Percentiles rank a stretch among this genome's conserved stretches.
These are phyloP conservation scores for Tenrec ecaudatus DNA, from an alignment of 2,113 vertebrate genomes.

Conservation along the genomic window DNA sequence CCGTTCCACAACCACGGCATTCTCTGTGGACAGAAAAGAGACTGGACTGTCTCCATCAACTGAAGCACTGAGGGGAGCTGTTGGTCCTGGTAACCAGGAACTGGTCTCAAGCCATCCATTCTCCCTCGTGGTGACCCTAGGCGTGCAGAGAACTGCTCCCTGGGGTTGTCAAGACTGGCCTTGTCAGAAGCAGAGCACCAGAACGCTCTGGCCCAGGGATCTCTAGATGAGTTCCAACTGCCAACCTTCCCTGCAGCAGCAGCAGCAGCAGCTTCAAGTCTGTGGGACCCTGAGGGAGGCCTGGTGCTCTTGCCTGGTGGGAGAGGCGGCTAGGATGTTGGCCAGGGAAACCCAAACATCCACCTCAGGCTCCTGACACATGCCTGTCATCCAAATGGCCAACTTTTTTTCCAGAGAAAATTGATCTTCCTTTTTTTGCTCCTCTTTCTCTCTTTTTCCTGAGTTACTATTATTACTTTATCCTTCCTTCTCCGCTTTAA, in stretches of 20 bases:
- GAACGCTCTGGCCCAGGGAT: background rate
- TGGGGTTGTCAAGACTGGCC: background rate
- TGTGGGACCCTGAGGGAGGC: too few species aligned
- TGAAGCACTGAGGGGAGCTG: background rate
- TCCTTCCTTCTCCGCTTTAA: background rate
- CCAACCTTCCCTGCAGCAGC: too few species aligned
- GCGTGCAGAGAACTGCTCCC: background rate
- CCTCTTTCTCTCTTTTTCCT: conserved; percentile 41
- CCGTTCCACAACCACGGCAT: background rate
- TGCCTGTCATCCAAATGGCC: background rate
- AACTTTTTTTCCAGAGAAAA: conserved; percentile 35
- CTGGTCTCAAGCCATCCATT: too few species aligned
- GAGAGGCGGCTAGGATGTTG: background rate
- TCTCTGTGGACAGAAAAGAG: background rate
- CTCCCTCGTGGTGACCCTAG: background rate
- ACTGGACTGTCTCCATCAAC: background rate
- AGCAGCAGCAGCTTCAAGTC: too few species aligned
- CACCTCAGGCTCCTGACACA: background rate
- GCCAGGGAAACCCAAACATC: background rate
- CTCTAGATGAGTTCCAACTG: too few species aligned
- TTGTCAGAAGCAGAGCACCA: background rate
- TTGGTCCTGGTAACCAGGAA: background rate
- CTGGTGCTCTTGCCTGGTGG: too few species aligned
- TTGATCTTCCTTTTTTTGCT: conserved; percentile 24
- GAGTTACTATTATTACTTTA: background rate